These are phyloP conservation scores for Tachyglossus aculeatus DNA, from an alignment of 2,797 vertebrate species.

Conservation along the genomic window DNA sequence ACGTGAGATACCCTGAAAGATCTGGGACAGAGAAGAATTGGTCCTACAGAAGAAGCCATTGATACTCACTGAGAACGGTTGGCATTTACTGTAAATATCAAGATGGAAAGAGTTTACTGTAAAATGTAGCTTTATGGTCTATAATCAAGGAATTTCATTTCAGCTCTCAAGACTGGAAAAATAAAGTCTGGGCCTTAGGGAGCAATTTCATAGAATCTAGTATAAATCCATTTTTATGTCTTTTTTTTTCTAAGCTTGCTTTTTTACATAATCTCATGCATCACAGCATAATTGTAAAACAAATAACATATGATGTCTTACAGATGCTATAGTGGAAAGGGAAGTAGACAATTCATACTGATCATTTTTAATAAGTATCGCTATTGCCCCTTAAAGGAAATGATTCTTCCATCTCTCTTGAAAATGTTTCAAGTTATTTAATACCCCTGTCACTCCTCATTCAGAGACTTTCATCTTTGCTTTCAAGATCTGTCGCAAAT, in stretches of 20 bases:
- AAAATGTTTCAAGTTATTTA: conserved; percentile 21
- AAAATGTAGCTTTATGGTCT: no score
- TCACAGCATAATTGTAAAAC: background rate
- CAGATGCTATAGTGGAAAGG: background rate
- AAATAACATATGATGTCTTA: background rate
- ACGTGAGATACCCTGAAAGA: no score
- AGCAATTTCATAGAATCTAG: background rate
- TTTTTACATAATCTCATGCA: background rate
- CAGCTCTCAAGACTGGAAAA: no score
- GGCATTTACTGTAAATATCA: no score
- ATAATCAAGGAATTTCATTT: no score
- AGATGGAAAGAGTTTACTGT: no score
- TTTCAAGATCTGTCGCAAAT: conserved; percentile 35
- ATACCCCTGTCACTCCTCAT: conserved; percentile 7
- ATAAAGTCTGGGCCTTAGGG: no score
- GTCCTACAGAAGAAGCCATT: no score
- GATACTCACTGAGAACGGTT: no score
- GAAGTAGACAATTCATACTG: background rate
- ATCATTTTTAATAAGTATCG: background rate
- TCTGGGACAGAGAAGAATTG: no score
- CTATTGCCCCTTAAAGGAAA: conserved; percentile 2
- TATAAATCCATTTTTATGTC: no score
- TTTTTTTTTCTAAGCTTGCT: background rate
- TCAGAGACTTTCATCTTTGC: background rate
- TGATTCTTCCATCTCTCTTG: background rate